Percentiles rank a stretch among this genome's conserved stretches.
Evolutionary conservation across 2,797 vertebrate species (phyloP).

Genomic region (Xenentodon cancila): DNA sequence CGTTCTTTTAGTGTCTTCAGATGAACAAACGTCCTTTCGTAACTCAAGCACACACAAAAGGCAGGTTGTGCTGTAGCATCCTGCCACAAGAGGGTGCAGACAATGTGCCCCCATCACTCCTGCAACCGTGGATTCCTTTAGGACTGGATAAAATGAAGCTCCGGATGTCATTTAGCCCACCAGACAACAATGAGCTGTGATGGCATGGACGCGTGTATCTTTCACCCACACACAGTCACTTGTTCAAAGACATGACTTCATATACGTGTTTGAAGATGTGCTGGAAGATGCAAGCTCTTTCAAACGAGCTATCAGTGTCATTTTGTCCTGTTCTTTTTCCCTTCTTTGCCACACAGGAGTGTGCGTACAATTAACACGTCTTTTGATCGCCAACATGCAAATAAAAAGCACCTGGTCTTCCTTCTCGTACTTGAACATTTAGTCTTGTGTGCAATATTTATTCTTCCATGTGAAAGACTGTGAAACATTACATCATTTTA

Average conservation of each 20-base stretch:
- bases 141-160: slow-evolving; percentile 59
- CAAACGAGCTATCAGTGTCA: neutral
- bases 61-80: slow-evolving; percentile 70
- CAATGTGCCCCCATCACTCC: slow-evolving; percentile 77
- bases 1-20: slow-evolving; percentile 30
- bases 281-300: slow-evolving; percentile 40
- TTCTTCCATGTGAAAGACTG: too few species aligned
- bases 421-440: too few species aligned
- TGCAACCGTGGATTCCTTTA: slow-evolving; percentile 53
- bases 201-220: slow-evolving; percentile 19
- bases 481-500: too few species aligned
- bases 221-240: slow-evolving; percentile 17
- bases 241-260: slow-evolving; percentile 38
- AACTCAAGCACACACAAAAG: slow-evolving; percentile 35
- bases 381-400: too few species aligned
- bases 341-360: neutral
- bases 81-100: slow-evolving; percentile 84
- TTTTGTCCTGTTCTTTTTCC: neutral
- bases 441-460: too few species aligned
- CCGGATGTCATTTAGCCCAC: slow-evolving; percentile 59
- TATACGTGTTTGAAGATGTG: slow-evolving; percentile 40
- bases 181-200: slow-evolving; percentile 57
- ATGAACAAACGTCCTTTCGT: slow-evolving; percentile 32
- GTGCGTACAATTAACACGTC: too few species aligned
- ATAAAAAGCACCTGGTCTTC: too few species aligned